Evolutionary conservation across 1,140 invertebrate species (phyloP).

Genomic region (Drosophila repletoides): DNA sequence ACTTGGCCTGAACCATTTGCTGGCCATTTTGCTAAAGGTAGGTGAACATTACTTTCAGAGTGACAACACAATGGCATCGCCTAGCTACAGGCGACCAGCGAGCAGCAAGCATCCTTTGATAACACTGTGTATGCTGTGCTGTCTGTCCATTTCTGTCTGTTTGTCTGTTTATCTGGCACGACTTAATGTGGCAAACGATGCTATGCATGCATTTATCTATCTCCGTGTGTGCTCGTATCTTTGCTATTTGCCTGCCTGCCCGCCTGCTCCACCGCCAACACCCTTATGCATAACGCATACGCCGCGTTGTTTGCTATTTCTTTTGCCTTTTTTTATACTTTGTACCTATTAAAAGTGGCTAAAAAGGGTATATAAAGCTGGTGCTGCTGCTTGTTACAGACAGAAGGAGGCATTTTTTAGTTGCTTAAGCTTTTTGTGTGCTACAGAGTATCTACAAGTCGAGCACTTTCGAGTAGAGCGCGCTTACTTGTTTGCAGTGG

Average conservation of each 20-base stretch:
- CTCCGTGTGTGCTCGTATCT: constrained; percentile 20
- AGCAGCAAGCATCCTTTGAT: constrained; percentile 12
- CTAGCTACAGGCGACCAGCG: constrained; percentile 20
- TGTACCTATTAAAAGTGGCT: no score
- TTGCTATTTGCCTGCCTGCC: constrained; percentile 2
- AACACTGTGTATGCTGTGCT: constrained; percentile 2
- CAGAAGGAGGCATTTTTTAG: no score
- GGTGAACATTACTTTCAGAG: constrained; percentile 8
- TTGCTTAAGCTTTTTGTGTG: no score
- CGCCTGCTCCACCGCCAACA: background rate
- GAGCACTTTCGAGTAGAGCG: no score
- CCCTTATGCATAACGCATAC: constrained; percentile 60
- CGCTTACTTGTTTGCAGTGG: no score
- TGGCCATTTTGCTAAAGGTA: constrained; percentile 77
- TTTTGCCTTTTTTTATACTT: constrained; percentile 14
- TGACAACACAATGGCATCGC: constrained; percentile 36
- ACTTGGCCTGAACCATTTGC: constrained; percentile 83
- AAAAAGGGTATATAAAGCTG: no score
- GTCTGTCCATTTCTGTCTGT: background rate
- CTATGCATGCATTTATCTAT: constrained; percentile 39
- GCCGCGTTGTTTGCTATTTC: constrained; percentile 29
- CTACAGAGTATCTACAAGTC: no score
- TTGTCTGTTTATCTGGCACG: constrained; percentile 27
- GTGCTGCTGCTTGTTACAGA: no score
- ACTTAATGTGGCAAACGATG: constrained; percentile 44